These are phyloP conservation scores for Apostichopus parvimensis DNA, from an alignment of 35 echinoderm and acorn worm genomes.

Conservation along the genomic window DNA sequence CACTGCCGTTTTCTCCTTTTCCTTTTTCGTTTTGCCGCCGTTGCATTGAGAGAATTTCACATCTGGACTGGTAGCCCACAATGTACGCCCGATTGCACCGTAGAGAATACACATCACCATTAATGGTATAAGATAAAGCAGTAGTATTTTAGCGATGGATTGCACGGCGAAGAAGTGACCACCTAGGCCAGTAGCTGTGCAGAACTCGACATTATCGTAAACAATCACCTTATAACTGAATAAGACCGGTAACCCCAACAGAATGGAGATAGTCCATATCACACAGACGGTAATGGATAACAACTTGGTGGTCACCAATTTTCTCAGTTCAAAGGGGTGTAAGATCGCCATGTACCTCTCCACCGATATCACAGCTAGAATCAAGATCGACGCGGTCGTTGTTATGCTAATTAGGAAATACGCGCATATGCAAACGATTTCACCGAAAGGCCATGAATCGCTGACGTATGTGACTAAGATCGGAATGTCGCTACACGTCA, in stretches of 20 bases:
- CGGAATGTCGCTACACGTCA: conserved; percentile 75
- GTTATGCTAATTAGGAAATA: conserved; percentile 68
- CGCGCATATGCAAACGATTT: conserved; percentile 62
- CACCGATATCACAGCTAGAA: conserved; percentile 80
- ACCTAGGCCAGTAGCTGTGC: background rate
- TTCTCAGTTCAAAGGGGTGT: conserved; percentile 69
- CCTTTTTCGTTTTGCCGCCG: background rate
- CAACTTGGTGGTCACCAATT: conserved; percentile 63
- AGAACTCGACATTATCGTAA: background rate
- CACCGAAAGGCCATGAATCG: conserved; percentile 66
- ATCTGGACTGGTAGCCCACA: conserved; percentile 74
- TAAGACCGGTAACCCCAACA: conserved; percentile 46
- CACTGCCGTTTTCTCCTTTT: background rate
- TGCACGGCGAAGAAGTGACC: conserved; percentile 4
- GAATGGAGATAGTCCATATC: conserved; percentile 67
- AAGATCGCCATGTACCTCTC: conserved; percentile 92
- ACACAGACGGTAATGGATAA: conserved; percentile 64
- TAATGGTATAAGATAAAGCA: conserved; percentile 71
- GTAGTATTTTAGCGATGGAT: conserved; percentile 12
- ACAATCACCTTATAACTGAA: conserved; percentile 15
- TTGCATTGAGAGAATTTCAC: conserved; percentile 46
- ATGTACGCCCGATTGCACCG: conserved; percentile 67
- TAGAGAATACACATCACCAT: conserved; percentile 79
- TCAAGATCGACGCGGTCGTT: conserved; percentile 70
- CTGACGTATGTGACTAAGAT: conserved; percentile 65